A percentile compares a stretch with the other conserved stretches of the same genome.
Conservation (phyloP, 1,140 invertebrate species). For the Helicoverpa zea region DNA sequence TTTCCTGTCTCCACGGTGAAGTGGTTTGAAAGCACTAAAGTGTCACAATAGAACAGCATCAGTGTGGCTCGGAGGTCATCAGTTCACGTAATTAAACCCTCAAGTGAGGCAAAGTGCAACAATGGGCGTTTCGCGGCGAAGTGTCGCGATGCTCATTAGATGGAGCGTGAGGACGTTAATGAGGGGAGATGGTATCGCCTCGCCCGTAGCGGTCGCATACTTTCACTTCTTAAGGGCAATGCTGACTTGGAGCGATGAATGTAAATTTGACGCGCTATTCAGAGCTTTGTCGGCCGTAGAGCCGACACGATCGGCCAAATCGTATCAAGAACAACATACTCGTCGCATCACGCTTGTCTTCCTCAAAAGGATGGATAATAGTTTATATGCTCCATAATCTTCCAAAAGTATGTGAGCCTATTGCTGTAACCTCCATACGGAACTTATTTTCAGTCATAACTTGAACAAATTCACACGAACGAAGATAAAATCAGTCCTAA, state of each 20-base stretch:
- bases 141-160: constrained; percentile 73
- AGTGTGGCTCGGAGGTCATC: constrained; percentile 37
- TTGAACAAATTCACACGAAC: too few species aligned
- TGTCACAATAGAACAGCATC: constrained; percentile 51
- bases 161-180: constrained; percentile 73
- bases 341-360: too few species aligned
- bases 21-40: constrained; percentile 36
- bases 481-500: too few species aligned
- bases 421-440: too few species aligned
- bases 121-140: constrained; percentile 54
- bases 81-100: constrained; percentile 52
- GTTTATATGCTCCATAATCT: too few species aligned
- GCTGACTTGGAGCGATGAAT: constrained; percentile 53
- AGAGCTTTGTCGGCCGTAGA: constrained; percentile 8
- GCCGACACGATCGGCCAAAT: not conserved
- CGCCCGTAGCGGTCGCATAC: constrained; percentile 59
- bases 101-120: constrained; percentile 66
- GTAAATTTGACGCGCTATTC: not conserved
- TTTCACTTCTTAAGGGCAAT: constrained; percentile 75
- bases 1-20: constrained; percentile 34
- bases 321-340: too few species aligned
- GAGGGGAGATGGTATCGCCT: constrained; percentile 73
- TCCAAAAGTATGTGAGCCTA: too few species aligned
- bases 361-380: too few species aligned
- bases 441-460: too few species aligned